Conservation (phyloP, 64 coral and sea anemone species). For the Montipora capricornis region DNA sequence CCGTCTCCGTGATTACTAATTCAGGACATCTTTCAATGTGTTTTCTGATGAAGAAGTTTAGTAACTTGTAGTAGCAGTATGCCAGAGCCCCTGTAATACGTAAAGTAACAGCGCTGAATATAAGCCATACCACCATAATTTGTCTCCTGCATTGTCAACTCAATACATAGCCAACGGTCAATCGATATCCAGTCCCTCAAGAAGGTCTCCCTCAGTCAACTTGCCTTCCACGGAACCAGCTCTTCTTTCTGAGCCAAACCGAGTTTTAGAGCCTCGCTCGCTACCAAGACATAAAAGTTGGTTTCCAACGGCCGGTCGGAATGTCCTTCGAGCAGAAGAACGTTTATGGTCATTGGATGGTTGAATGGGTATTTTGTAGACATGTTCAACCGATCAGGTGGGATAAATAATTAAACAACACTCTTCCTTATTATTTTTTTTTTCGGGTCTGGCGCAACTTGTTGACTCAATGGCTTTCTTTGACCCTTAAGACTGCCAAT, state of each 20-base stretch:
- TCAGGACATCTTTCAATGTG: constrained; percentile 1
- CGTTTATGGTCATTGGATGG: neutral
- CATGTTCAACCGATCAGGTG: neutral
- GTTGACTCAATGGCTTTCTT: too few relatives aligned
- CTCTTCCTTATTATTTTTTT: neutral
- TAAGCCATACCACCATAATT: constrained; percentile 12
- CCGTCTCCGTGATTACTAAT: neutral
- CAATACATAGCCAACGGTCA: neutral
- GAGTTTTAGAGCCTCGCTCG: too few relatives aligned
- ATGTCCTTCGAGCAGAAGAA: too few relatives aligned
- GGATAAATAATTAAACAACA: neutral
- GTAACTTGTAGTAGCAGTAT: constrained; percentile 29
- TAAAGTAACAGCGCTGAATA: neutral
- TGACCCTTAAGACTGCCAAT: too few relatives aligned
- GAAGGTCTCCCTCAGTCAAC: too few relatives aligned
- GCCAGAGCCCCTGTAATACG: neutral
- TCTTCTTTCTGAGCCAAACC: too few relatives aligned
- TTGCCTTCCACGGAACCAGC: neutral
- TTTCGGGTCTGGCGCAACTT: too few relatives aligned
- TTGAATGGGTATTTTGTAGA: neutral
- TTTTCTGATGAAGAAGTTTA: constrained; percentile 16
- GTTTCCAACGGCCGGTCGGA: too few relatives aligned
- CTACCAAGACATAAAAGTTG: too few relatives aligned
- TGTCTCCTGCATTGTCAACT: neutral
- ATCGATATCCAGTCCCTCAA: too few relatives aligned